Evolutionary conservation across 2,888 invertebrate genomes (phyloP), one percentile per base, ranked within the genome.

Genomic region (Pandemis heparana): DNA sequence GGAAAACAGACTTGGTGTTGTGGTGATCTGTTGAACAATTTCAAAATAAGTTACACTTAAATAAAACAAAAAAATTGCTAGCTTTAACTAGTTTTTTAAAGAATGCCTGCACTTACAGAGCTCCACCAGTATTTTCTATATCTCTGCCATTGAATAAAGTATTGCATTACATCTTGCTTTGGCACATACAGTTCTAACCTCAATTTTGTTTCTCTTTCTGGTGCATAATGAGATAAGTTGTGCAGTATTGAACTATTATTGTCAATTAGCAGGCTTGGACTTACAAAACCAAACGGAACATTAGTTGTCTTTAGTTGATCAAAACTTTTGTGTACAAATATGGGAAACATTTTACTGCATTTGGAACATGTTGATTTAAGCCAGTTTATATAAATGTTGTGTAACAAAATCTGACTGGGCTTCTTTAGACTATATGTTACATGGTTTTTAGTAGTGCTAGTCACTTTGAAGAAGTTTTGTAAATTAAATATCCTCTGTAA

Each of bases 111-210:
- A 90, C 93, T 92, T 79, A 96, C 96, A 87, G 96, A 97, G 89
- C 97, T 96, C 98, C 98, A 98, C 97, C 98, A 98, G 79, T 96
- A 96, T 85, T 97, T 97, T 71, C 97, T 95, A 81, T 97, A 96
- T 76, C 96, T 95, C 83, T 97, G 97, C 93, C 97, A 96, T 79
- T 96, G 96, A 82, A 97, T 96, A 85, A 97, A 97, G 83, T 96
- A 95, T 78, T 96, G 96, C 81, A 95, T 95, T 0, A 95, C 89
- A 76, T 94, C 92, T 65, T 89, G 85, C 61, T 92, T 88, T n/a
- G 93, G 86, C 32, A 95, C 82, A 79, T 92, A 86, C 70, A 95
- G 80, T 75, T 88, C 89, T 70, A 95, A 90, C 74, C 86, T 83
- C 7, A 95, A 81, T 23, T 81, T 74, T 14, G 83, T 81, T n/a